These are phyloP conservation scores for Gari tellinella DNA, from an alignment of 2,888 invertebrate genomes.

Conservation along the genomic window DNA sequence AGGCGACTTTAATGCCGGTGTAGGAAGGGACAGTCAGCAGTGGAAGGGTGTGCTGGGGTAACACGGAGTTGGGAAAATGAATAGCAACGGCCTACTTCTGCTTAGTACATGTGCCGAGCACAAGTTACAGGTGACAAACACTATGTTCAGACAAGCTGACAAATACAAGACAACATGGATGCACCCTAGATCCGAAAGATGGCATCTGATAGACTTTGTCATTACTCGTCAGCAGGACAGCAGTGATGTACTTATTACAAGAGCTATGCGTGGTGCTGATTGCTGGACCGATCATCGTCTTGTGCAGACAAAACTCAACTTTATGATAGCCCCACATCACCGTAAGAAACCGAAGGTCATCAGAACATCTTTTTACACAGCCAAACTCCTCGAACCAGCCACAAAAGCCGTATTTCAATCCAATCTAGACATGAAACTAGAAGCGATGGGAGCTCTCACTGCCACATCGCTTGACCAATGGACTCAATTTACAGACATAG, in stretches of 20 bases:
- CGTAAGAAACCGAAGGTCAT: background rate
- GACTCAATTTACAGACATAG: too few species aligned
- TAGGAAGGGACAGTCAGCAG: constrained; percentile 6
- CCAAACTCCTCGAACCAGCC: background rate
- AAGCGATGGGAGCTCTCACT: too few species aligned
- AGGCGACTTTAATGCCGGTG: constrained; percentile 1
- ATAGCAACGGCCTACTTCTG: constrained; percentile 18
- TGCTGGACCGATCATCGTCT: too few species aligned
- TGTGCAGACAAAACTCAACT: too few species aligned
- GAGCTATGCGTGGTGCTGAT: too few species aligned
- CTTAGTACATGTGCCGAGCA: constrained; percentile 9
- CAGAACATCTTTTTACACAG: background rate
- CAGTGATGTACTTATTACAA: too few species aligned
- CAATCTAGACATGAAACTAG: background rate
- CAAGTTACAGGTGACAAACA: constrained; percentile 4
- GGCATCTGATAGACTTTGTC: constrained; percentile 24
- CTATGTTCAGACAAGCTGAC: background rate
- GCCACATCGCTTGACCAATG: too few species aligned
- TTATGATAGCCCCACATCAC: background rate
- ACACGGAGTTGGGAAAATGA: constrained; percentile 6
- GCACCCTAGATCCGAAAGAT: constrained; percentile 14
- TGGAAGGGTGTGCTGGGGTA: constrained; percentile 6
- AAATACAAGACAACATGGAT: constrained; percentile 19
- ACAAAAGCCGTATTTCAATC: too few species aligned
- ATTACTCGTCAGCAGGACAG: background rate